These are phyloP conservation scores for Lamellibrachia columna DNA, from an alignment of 2,888 invertebrate genomes.

Conservation along the genomic window DNA sequence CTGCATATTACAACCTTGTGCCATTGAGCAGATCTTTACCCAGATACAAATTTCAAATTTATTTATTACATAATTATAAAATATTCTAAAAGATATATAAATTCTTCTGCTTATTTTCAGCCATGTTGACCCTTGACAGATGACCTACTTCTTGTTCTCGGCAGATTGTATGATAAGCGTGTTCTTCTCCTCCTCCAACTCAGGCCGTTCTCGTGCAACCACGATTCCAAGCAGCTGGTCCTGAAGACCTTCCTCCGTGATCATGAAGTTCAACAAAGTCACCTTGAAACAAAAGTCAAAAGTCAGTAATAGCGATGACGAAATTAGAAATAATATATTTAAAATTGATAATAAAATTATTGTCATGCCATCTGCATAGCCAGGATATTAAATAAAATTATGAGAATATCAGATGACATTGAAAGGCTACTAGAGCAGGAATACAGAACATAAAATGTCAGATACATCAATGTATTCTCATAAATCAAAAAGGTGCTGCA, in stretches of 20 bases:
- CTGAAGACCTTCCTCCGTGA: slow-evolving; percentile 67
- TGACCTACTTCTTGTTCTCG: slow-evolving; percentile 64
- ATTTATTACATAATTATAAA: no score
- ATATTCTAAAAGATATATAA: neutral
- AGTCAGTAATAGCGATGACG: neutral
- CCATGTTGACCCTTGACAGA: neutral
- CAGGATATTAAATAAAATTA: neutral
- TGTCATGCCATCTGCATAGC: neutral
- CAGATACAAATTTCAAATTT: no score
- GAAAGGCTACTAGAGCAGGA: neutral
- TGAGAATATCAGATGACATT: neutral
- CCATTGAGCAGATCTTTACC: no score
- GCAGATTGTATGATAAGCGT: slow-evolving; percentile 67
- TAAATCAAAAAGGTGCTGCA: no score
- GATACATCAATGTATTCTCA: neutral
- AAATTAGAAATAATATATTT: no score
- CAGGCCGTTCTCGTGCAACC: slow-evolving; percentile 66
- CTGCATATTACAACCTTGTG: no score
- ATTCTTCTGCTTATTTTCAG: neutral
- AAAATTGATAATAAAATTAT: no score
- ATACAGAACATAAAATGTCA: neutral
- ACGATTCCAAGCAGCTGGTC: slow-evolving; percentile 68
- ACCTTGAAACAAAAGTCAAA: slow-evolving; percentile 49
- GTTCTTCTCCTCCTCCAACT: slow-evolving; percentile 67
- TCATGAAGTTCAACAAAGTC: slow-evolving; percentile 68